A percentile compares a stretch with the other conserved stretches of the same genome.
Evolutionary conservation across 2,113 vertebrate species (phyloP).

Genomic region (Tretioscincus oriximinensis): DNA sequence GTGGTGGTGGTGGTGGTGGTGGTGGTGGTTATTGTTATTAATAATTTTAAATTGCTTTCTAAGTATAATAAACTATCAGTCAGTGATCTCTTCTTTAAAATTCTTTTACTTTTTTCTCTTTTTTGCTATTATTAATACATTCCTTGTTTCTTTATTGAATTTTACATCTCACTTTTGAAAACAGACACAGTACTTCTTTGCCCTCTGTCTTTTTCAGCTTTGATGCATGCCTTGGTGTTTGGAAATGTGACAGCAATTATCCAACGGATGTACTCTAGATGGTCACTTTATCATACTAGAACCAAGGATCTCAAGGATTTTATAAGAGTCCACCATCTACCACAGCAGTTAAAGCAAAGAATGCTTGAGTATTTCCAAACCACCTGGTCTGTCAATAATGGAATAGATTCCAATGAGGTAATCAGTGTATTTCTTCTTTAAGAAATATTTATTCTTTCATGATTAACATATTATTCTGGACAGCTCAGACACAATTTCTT

Average conservation of each 20-base stretch:
- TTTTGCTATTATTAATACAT: background rate
- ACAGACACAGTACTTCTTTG: conserved; percentile 4
- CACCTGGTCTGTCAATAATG: conserved; percentile 98
- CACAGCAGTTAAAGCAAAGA: conserved; percentile 95
- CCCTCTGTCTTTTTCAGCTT: conserved; percentile 72
- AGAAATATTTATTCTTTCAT: background rate
- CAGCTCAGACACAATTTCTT: too few relatives aligned
- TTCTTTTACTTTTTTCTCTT: background rate
- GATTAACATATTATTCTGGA: background rate
- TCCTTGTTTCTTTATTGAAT: conserved; percentile 7
- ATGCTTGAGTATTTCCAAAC: conserved; percentile 99
- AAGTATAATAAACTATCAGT: background rate
- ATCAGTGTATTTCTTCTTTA: background rate
- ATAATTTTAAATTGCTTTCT: conserved; percentile 1
- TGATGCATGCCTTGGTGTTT: conserved; percentile 98
- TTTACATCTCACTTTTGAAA: background rate
- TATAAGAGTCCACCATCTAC: conserved; percentile 94
- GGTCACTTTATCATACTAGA: conserved; percentile 97
- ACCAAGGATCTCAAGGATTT: conserved; percentile 98
- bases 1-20: too few relatives aligned
- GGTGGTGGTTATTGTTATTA: background rate
- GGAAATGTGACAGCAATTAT: conserved; percentile 98
- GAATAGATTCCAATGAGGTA: conserved; percentile 98
- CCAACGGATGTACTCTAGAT: conserved; percentile 97
- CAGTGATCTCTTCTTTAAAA: background rate